Evolutionary conservation across 2,797 vertebrate genomes (phyloP).

Genomic region (Rhinogobio ventralis): DNA sequence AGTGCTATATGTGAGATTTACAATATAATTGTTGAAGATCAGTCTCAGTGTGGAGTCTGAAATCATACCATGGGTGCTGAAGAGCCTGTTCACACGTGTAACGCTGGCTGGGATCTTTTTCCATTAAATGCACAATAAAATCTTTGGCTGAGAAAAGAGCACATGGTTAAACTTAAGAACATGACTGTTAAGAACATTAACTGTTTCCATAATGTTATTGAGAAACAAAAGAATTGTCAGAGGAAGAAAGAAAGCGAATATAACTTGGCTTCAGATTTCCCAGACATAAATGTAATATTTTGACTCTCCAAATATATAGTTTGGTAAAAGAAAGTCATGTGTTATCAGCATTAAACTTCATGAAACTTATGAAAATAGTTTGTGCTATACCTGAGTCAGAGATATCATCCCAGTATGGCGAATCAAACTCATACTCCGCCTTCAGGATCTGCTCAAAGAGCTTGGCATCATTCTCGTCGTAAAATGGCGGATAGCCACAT

Average conservation of each 20-base stretch:
- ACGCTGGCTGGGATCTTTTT: conserved; percentile 87
- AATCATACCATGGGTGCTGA: conserved; percentile 89
- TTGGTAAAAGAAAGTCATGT: not conserved
- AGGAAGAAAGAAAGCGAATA: not conserved
- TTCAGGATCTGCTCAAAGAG: conserved; percentile 97
- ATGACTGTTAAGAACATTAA: conserved; percentile 7
- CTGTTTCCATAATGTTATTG: not conserved
- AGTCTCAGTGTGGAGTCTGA: not conserved
- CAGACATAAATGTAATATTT: conserved; percentile 3
- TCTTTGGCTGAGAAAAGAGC: conserved; percentile 86
- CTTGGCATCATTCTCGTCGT: conserved; percentile 96
- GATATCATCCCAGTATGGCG: conserved; percentile 98
- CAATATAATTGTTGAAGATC: not conserved
- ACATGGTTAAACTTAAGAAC: conserved; percentile 15
- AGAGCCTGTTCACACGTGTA: conserved; percentile 96
- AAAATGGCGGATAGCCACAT: conserved; percentile 96
- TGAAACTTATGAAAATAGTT: not conserved
- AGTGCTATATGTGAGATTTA: conserved; percentile 33
- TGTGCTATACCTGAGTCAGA: conserved; percentile 89
- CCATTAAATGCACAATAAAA: conserved; percentile 95
- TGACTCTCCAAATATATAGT: not conserved
- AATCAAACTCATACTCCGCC: conserved; percentile 97
- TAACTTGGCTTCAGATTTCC: not conserved
- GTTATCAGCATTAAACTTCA: not conserved
- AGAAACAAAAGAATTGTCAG: not conserved